These are phyloP conservation scores for Spatula versicolor DNA, from an alignment of 2,797 vertebrate species.

Conservation along the genomic window DNA sequence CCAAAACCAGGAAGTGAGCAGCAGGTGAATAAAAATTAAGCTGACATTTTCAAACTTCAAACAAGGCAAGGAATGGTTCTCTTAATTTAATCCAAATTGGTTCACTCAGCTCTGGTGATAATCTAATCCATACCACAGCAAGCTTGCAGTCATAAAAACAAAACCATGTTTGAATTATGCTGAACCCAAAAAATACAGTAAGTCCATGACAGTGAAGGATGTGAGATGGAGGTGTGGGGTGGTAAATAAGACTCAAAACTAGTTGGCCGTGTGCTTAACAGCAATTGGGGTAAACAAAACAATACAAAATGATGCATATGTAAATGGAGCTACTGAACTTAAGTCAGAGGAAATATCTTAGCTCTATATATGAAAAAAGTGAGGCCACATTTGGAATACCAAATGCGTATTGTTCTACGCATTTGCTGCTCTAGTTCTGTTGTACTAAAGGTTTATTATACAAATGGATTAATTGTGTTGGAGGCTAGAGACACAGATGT, in stretches of 20 bases:
- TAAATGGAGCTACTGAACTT: slow-evolving; percentile 52
- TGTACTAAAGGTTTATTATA: slow-evolving; percentile 16
- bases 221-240: neutral
- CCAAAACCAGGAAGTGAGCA: slow-evolving; percentile 49
- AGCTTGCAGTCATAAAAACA: neutral
- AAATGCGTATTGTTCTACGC: too few relatives aligned
- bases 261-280: slow-evolving; percentile 5
- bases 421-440: neutral
- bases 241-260: neutral
- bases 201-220: neutral
- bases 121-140: slow-evolving; percentile 51
- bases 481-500: neutral
- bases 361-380: neutral
- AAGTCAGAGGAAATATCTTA: slow-evolving; percentile 42
- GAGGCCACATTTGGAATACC: neutral
- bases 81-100: slow-evolving; percentile 63
- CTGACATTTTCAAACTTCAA: slow-evolving; percentile 64
- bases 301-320: neutral
- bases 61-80: slow-evolving; percentile 33
- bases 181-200: neutral
- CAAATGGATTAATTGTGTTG: neutral
- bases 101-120: slow-evolving; percentile 25
- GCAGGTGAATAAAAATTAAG: slow-evolving; percentile 64
- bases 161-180: slow-evolving; percentile 8
- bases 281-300: neutral